phyloP scores from a whole-genome alignment of 2,888 invertebrate genomes.

The Agrypnus murinus region DNA sequence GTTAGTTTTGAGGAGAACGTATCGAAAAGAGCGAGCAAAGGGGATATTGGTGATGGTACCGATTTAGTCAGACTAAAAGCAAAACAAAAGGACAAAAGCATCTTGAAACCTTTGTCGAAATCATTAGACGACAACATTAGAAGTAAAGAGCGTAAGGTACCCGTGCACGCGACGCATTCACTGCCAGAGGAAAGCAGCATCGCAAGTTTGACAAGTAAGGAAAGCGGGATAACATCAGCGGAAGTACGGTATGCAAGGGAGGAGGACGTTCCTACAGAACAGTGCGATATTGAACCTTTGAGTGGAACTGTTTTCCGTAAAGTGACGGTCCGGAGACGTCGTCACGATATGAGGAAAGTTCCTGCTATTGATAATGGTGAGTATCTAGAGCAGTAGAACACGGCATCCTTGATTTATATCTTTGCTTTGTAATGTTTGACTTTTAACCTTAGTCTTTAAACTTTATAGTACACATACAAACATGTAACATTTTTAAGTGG shows the following conservation, averaged over 20 bases:
- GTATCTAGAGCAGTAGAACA: constrained; percentile 39
- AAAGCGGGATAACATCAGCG: constrained; percentile 31
- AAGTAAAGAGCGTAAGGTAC: constrained; percentile 18
- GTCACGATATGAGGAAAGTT: constrained; percentile 70
- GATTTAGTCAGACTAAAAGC: constrained; percentile 13
- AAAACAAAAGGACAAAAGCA: constrained; percentile 44
- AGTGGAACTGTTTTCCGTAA: constrained; percentile 79
- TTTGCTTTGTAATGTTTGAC: background rate
- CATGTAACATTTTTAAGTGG: background rate
- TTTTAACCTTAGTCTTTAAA: background rate
- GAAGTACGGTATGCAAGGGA: constrained; percentile 34
- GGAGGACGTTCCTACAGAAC: constrained; percentile 39
- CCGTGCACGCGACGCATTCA: constrained; percentile 34
- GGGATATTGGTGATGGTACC: background rate
- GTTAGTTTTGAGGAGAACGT: constrained; percentile 54
- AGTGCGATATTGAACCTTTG: constrained; percentile 73
- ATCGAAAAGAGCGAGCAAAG: background rate
- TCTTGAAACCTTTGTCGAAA: constrained; percentile 43
- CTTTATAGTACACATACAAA: background rate
- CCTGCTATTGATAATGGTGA: constrained; percentile 69
- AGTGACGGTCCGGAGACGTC: constrained; percentile 77
- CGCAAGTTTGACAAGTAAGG: constrained; percentile 3
- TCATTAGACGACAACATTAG: constrained; percentile 41
- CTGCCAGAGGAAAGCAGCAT: constrained; percentile 38
- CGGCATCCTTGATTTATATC: constrained; percentile 19